A percentile compares a stretch with the other conserved stretches of the same genome.
Conservation (phyloP, 2,888 invertebrate species). For the Drosophila algonquin region DNA sequence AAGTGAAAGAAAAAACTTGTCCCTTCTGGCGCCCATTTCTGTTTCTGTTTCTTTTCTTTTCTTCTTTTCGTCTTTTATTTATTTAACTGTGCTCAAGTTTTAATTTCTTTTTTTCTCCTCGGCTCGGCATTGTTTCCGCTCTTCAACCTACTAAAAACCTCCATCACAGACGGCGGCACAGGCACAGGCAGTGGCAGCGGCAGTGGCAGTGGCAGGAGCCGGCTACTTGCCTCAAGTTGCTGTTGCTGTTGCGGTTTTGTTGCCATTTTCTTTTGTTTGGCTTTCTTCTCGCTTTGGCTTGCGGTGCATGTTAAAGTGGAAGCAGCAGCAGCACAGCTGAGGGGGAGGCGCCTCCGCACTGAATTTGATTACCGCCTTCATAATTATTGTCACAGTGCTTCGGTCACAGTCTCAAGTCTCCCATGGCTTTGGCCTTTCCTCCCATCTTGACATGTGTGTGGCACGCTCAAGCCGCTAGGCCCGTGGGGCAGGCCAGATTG, state of each 20-base stretch:
- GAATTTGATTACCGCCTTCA: slow-evolving; percentile 68
- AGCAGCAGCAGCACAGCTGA: slow-evolving; percentile 23
- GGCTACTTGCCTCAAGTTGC: slow-evolving; percentile 64
- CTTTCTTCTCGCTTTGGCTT: slow-evolving; percentile 36
- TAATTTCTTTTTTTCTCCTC: slow-evolving; percentile 69
- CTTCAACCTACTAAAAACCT: slow-evolving; percentile 26
- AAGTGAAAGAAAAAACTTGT: slow-evolving; percentile 19
- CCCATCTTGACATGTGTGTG: slow-evolving; percentile 47
- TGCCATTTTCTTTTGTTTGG: slow-evolving; percentile 63
- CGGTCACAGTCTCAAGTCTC: slow-evolving; percentile 18
- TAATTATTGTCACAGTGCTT: slow-evolving; percentile 67
- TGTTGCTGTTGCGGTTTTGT: slow-evolving; percentile 64
- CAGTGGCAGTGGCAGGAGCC: not conserved
- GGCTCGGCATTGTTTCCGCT: slow-evolving; percentile 62
- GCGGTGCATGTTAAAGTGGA: slow-evolving; percentile 71
- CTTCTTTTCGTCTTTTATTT: slow-evolving; percentile 47
- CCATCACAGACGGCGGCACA: slow-evolving; percentile 15
- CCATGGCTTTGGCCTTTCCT: slow-evolving; percentile 48
- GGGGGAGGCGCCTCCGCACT: slow-evolving; percentile 29
- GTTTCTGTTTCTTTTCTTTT: slow-evolving; percentile 12
- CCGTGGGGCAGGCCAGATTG: slow-evolving; percentile 33
- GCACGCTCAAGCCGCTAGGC: slow-evolving; percentile 16
- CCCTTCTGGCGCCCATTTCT: slow-evolving; percentile 13
- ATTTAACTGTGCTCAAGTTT: slow-evolving; percentile 69
- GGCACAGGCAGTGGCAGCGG: too few species aligned